phyloP scores from a whole-genome alignment of 1,140 invertebrate genomes.

The Trichomalopsis sarcophagae region DNA sequence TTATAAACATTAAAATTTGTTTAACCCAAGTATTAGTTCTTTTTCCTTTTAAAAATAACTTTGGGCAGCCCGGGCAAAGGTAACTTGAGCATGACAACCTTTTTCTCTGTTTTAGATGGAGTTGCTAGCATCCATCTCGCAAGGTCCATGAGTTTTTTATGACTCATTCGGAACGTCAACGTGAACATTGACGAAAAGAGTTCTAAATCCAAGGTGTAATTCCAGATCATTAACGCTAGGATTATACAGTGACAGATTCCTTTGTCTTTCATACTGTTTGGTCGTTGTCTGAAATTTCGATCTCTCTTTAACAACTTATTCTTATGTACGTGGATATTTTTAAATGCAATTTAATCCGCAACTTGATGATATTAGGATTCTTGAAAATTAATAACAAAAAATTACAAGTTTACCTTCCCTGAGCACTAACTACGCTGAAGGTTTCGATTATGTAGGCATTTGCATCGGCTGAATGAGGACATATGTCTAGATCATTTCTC shows the following conservation, averaged over 20 bases:
- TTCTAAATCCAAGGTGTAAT: conserved; percentile 72
- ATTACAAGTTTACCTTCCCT: conserved; percentile 65
- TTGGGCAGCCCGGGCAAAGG: conserved; percentile 67
- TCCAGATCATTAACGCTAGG: conserved; percentile 66
- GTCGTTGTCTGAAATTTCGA: conserved; percentile 69
- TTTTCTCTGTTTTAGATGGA: conserved; percentile 66
- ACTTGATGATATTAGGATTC: not conserved
- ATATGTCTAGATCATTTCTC: conserved; percentile 64
- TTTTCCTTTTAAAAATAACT: not conserved
- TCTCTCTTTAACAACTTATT: not conserved
- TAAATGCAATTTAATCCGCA: not conserved
- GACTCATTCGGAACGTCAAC: conserved; percentile 62
- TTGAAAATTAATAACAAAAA: not conserved
- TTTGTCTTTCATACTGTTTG: conserved; percentile 73
- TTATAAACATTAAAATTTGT: conserved; percentile 6
- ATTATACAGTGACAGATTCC: conserved; percentile 73
- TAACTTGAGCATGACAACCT: conserved; percentile 67
- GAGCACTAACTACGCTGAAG: conserved; percentile 66
- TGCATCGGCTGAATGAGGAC: conserved; percentile 59
- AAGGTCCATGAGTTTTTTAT: conserved; percentile 72
- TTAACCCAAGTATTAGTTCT: not conserved
- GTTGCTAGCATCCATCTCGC: conserved; percentile 69
- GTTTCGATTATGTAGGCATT: conserved; percentile 68
- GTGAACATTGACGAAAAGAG: conserved; percentile 67
- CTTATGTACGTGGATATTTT: conserved; percentile 13